These are phyloP conservation scores for Chrysolina haemoptera DNA, from an alignment of 2,888 invertebrate species.

Conservation along the genomic window DNA sequence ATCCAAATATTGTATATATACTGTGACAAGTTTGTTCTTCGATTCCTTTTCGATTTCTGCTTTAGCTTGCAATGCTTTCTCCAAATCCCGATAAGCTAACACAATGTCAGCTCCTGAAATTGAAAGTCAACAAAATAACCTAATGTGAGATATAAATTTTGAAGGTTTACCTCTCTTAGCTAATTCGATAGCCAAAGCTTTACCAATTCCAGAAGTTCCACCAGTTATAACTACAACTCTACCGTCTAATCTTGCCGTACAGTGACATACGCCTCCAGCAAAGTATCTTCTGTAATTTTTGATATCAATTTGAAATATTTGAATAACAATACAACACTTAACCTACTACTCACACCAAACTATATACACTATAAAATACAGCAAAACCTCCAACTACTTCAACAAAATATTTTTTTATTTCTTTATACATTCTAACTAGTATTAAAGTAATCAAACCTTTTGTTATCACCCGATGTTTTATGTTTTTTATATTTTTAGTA, in stretches of 20 bases:
- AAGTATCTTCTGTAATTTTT: constrained; percentile 64
- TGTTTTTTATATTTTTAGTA: no score
- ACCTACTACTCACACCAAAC: constrained; percentile 9
- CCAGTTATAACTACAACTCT: constrained; percentile 74
- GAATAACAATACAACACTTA: no score
- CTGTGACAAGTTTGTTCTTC: constrained; percentile 55
- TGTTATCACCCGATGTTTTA: no score
- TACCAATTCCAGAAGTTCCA: constrained; percentile 75
- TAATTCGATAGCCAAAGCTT: constrained; percentile 72
- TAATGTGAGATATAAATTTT: constrained; percentile 1
- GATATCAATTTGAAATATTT: no score
- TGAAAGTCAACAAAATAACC: not conserved
- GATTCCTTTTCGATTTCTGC: constrained; percentile 65
- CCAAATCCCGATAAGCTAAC: constrained; percentile 72
- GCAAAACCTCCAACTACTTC: no score
- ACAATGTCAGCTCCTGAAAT: constrained; percentile 71
- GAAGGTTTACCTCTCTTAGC: constrained; percentile 68
- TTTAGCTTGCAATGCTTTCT: constrained; percentile 69
- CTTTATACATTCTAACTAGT: no score
- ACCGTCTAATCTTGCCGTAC: constrained; percentile 65
- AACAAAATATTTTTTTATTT: no score
- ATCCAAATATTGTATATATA: constrained; percentile 66
- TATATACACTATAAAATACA: not conserved
- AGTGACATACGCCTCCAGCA: constrained; percentile 65
- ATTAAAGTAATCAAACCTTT: no score